A percentile compares a stretch with the other conserved stretches of the same genome.
Conservation (phyloP, 2,113 vertebrate genomes). For the Neolamprologus variostigma region DNA sequence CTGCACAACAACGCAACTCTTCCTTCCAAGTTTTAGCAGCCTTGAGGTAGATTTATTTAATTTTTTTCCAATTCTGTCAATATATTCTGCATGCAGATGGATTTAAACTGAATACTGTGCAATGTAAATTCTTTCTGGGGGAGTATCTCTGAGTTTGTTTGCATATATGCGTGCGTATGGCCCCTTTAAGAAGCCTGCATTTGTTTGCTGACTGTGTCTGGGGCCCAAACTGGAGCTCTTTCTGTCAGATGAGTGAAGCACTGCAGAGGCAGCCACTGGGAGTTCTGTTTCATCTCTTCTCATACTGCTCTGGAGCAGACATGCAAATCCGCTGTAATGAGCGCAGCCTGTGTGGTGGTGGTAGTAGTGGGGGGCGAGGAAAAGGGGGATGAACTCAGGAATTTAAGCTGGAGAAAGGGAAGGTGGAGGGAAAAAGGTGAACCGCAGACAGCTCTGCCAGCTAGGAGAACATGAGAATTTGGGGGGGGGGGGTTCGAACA, state of each 20-base stretch:
- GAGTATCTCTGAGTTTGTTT: slow-evolving; percentile 10
- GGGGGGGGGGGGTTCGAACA: slow-evolving; percentile 8
- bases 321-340: slow-evolving; percentile 74
- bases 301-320: slow-evolving; percentile 65
- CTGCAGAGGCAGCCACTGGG: slow-evolving; percentile 64
- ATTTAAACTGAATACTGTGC: slow-evolving; percentile 44
- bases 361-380: background rate
- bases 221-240: slow-evolving; percentile 61
- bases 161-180: background rate
- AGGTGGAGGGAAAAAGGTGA: slow-evolving; percentile 34
- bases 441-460: slow-evolving; percentile 9
- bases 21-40: background rate
- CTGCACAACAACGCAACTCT: background rate
- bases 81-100: slow-evolving; percentile 29
- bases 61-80: slow-evolving; percentile 10
- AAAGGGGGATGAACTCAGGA: slow-evolving; percentile 31
- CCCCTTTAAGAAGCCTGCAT: slow-evolving; percentile 48
- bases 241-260: slow-evolving; percentile 67
- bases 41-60: background rate
- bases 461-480: slow-evolving; percentile 16
- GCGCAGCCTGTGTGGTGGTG: slow-evolving; percentile 47
- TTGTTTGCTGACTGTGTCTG: slow-evolving; percentile 55
- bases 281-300: slow-evolving; percentile 71
- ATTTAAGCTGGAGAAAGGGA: slow-evolving; percentile 52
- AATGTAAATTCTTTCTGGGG: slow-evolving; percentile 9